phyloP scores from a whole-genome alignment of 2,113 vertebrate species.

The Gila orcuttii region DNA sequence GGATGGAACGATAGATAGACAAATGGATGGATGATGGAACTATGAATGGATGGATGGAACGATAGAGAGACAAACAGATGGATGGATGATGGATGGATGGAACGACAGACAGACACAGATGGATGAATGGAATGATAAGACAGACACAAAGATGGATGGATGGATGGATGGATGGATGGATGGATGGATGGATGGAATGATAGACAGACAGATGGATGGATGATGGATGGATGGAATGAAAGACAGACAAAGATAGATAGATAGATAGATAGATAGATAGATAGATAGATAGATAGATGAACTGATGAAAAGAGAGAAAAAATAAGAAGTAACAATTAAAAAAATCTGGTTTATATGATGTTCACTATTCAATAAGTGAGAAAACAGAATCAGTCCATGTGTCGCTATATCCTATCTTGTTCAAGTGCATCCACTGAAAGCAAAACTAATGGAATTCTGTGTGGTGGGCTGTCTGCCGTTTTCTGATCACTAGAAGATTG shows the following conservation, averaged over 20 bases:
- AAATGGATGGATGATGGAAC: background rate
- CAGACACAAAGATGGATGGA: background rate
- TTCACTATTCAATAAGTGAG: constrained; percentile 42
- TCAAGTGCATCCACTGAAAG: constrained; percentile 81
- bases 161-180: background rate
- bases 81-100: background rate
- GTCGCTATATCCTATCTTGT: constrained; percentile 80
- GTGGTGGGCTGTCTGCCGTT: constrained; percentile 83
- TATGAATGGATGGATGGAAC: background rate
- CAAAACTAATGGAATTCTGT: constrained; percentile 90
- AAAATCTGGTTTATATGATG: constrained; percentile 33
- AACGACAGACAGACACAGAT: background rate
- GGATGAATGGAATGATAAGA: background rate
- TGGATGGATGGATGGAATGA: background rate
- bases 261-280: background rate
- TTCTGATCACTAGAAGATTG: constrained; percentile 92
- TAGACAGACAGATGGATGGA: background rate
- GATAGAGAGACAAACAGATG: background rate
- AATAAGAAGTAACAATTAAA: constrained; percentile 24
- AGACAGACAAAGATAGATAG: background rate
- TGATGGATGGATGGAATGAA: background rate
- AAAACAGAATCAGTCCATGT: constrained; percentile 63
- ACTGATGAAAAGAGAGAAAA: background rate
- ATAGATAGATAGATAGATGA: background rate
- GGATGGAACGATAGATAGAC: background rate